These are phyloP conservation scores for Craniophora ligustri DNA, from an alignment of 2,888 invertebrate genomes.

Conservation along the genomic window DNA sequence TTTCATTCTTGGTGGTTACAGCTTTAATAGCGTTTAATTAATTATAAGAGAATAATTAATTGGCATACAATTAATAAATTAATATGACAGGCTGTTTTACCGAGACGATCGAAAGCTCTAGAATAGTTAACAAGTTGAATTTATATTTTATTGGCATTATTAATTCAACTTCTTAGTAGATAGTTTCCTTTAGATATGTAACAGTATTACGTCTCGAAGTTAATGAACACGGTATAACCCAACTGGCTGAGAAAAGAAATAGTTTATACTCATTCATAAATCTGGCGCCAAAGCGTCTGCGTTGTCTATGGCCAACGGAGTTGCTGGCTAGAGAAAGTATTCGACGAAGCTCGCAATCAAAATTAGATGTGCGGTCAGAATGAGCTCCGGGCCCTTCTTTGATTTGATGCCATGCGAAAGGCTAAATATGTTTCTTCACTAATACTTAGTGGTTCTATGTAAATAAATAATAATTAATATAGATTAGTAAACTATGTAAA, in stretches of 20 bases:
- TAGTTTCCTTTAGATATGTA: no score
- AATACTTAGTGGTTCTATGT: no score
- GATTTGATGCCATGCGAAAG: not conserved
- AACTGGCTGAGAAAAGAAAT: conserved; percentile 47
- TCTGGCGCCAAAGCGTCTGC: conserved; percentile 75
- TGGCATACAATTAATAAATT: no score
- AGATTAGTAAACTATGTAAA: no score
- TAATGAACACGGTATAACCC: conserved; percentile 36
- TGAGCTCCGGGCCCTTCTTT: conserved; percentile 1
- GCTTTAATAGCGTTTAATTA: conserved; percentile 1
- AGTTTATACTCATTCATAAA: conserved; percentile 70
- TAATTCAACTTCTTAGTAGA: no score
- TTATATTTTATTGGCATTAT: no score
- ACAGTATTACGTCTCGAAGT: not conserved
- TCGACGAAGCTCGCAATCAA: conserved; percentile 50
- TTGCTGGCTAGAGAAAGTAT: conserved; percentile 61
- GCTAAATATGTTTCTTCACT: no score
- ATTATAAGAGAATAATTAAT: conserved; percentile 8
- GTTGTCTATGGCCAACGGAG: conserved; percentile 40
- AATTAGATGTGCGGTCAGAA: conserved; percentile 20
- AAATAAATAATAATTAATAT: no score
- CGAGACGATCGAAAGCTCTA: no score
- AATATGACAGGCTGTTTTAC: not conserved
- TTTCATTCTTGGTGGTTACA: conserved; percentile 9
- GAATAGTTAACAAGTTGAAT: no score